These are phyloP conservation scores for Lindbergichthys nudifrons DNA, from an alignment of 2,797 vertebrate genomes.

Conservation along the genomic window DNA sequence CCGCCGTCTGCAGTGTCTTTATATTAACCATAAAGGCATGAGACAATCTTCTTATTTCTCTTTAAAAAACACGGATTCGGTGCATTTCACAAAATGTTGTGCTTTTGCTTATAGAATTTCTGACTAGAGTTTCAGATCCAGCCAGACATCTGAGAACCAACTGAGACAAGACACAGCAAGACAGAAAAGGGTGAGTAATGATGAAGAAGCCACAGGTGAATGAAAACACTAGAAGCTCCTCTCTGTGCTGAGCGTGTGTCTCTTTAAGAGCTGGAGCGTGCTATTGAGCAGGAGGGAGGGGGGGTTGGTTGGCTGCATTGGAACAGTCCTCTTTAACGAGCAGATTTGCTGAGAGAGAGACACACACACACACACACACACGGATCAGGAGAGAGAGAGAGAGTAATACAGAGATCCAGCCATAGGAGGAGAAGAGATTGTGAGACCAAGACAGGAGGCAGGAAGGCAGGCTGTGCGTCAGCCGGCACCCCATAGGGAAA, in stretches of 20 bases:
- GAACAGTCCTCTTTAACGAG: constrained; percentile 88
- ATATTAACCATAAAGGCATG: background rate
- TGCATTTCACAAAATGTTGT: background rate
- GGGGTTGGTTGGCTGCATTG: constrained; percentile 73
- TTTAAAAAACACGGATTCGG: background rate
- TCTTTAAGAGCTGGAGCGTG: constrained; percentile 88
- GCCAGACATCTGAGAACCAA: background rate
- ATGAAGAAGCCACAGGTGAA: constrained; percentile 66
- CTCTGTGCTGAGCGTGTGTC: constrained; percentile 77
- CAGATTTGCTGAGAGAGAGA: constrained; percentile 82
- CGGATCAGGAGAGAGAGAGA: constrained; percentile 70
- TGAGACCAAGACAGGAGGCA: constrained; percentile 73
- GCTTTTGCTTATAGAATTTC: background rate
- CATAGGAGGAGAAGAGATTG: constrained; percentile 71
- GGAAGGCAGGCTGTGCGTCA: constrained; percentile 75
- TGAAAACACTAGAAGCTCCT: background rate
- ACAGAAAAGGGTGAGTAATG: constrained; percentile 6
- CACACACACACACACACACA: constrained; percentile 20
- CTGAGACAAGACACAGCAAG: background rate
- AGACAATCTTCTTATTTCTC: background rate
- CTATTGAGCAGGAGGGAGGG: constrained; percentile 65
- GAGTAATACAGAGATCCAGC: constrained; percentile 61
- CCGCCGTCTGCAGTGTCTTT: background rate
- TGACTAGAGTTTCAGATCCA: background rate
- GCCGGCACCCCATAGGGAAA: constrained; percentile 73